These are phyloP conservation scores for Mormyrus hasselquistii DNA, from an alignment of 2,797 vertebrate genomes.

Conservation along the genomic window DNA sequence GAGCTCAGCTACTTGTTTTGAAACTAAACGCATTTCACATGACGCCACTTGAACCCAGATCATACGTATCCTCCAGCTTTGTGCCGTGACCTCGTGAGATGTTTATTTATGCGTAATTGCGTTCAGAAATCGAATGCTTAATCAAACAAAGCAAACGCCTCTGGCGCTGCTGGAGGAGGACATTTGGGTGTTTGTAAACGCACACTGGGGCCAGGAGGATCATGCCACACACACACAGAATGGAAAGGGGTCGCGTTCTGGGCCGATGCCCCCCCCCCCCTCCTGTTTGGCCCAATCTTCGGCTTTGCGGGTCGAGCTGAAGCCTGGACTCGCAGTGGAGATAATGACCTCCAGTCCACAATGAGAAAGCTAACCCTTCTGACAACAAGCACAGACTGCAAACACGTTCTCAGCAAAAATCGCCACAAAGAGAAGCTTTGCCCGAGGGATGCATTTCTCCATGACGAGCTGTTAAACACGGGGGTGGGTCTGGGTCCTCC, in stretches of 20 bases:
- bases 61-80: background rate
- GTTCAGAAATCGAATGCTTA: slow-evolving; percentile 4
- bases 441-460: background rate
- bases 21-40: background rate
- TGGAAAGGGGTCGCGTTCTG: background rate
- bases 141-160: slow-evolving; percentile 16
- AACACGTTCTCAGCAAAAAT: background rate
- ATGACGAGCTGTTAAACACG: background rate
- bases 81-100: background rate
- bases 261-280: background rate
- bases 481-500: background rate
- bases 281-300: background rate
- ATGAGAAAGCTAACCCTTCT: slow-evolving; percentile 36
- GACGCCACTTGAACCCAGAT: background rate
- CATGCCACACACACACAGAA: slow-evolving; percentile 9
- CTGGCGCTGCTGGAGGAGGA: background rate
- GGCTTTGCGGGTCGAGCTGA: slow-evolving; percentile 15
- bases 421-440: background rate
- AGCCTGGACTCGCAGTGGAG: slow-evolving; percentile 21
- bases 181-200: slow-evolving; percentile 6
- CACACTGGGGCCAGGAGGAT: slow-evolving; percentile 5
- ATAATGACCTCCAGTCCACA: slow-evolving; percentile 34
- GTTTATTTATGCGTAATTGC: slow-evolving; percentile 1
- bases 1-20: background rate
- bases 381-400: slow-evolving; percentile 18